A percentile compares a stretch with the other conserved stretches of the same genome.
Conservation (phyloP, 2,797 vertebrate species). For the Xiphorhynchus erythropygius region DNA sequence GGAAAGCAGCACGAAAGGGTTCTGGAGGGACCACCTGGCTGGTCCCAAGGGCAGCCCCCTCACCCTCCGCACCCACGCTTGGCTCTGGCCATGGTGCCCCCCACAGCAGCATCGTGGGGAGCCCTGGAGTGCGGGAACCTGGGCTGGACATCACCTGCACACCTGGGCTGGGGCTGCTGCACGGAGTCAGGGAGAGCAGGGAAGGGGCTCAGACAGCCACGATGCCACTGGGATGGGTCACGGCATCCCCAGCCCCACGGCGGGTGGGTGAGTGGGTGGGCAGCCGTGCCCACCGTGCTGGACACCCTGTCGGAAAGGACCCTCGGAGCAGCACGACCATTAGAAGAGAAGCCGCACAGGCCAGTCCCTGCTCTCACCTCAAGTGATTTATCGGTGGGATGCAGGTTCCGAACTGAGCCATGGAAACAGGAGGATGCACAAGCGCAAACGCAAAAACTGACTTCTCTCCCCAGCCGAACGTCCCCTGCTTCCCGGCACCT, state of each 20-base stretch:
- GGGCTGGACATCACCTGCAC: neutral
- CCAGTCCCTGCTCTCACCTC: neutral
- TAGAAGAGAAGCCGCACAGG: neutral
- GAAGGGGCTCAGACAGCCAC: neutral
- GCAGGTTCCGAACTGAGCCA: neutral
- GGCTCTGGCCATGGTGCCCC: neutral
- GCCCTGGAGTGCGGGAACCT: neutral
- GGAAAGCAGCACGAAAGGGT: neutral
- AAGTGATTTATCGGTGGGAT: neutral
- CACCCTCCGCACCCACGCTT: neutral
- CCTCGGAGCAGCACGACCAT: neutral
- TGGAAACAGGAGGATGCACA: neutral
- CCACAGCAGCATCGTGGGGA: neutral
- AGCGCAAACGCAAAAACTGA: neutral
- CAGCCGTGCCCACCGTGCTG: neutral
- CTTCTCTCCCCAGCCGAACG: neutral
- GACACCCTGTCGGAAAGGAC: neutral
- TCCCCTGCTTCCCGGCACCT: neutral
- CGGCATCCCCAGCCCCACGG: neutral
- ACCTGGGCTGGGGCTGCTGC: neutral
- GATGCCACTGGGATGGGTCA: fast-evolving
- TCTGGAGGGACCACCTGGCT: neutral
- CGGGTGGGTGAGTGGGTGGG: neutral
- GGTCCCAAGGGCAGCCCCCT: neutral
- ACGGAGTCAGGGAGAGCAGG: neutral